These are phyloP conservation scores for Motacilla alba DNA, from an alignment of 2,113 vertebrate species.

Conservation along the genomic window DNA sequence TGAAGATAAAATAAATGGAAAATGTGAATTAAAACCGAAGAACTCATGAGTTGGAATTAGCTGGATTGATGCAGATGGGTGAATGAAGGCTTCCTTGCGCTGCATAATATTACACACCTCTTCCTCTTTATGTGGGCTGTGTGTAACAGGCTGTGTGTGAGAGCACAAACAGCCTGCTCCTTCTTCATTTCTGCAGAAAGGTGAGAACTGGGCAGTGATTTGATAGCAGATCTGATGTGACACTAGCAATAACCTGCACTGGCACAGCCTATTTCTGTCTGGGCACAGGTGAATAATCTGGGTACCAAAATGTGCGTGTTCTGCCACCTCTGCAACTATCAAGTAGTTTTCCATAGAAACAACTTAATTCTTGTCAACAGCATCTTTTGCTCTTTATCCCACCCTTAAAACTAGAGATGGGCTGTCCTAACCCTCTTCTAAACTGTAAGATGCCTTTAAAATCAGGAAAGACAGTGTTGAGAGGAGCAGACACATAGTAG, in stretches of 20 bases:
- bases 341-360: not conserved
- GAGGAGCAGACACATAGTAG: not conserved
- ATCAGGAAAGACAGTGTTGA: not conserved
- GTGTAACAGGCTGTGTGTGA: fast-evolving
- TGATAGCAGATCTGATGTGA: not conserved
- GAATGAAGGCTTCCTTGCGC: not conserved
- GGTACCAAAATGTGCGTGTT: not conserved
- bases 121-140: not conserved
- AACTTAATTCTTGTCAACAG: not conserved
- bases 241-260: not conserved
- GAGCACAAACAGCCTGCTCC: not conserved
- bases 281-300: not conserved
- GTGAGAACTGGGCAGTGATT: not conserved
- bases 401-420: not conserved
- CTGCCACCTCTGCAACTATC: not conserved
- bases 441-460: not conserved
- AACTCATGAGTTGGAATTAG: not conserved
- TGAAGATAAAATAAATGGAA: not conserved
- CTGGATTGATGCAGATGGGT: not conserved
- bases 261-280: not conserved
- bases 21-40: not conserved
- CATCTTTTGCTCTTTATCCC: not conserved
- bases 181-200: not conserved
- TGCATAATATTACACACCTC: not conserved
- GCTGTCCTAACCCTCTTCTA: not conserved